Base-by-base conservation (phyloP, 2,113 vertebrate species). In the Typhlomys cinereus region DNA sequence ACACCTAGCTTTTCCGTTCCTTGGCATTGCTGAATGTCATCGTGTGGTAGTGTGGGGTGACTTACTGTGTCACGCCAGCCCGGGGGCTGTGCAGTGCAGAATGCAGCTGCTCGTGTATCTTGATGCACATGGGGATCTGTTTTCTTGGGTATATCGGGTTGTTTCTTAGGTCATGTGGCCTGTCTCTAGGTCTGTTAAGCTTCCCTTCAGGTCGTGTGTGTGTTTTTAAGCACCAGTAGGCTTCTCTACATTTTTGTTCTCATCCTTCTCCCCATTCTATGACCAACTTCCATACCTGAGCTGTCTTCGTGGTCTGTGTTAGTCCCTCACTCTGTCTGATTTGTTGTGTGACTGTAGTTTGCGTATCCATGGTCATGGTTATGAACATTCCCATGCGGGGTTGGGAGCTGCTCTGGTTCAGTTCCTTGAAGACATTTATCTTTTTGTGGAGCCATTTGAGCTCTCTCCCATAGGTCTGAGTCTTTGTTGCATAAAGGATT, bases 351-450 rank as follows among this genome's bases (percentile, higher is more conserved):
- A 9, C 20, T 50, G 14, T 46, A 15, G 21, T 34, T 62, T 84
- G 29, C 27, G 0, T 46, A 9, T 87, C 36, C 52, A 20, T 6
- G 1, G 44, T 2, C 36, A 54, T 25, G 39, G 15, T 50, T 20
- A 41, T 50, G 44, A 50, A 44, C 8, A 50, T 50, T n/a, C 41
- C 46, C 48, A 18, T 76, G 57, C 18, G 23, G 54, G n/a, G 13
- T 17, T 34, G 54, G 59, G 14, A 4, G 1, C 8, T 21, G 10
- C 8, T 10, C 29, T 48, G 20, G 4, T 39, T 70, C 27, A 4
- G 75, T 46, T 73, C 5, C 5, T n/a, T 48, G 17, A 39, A 20
- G 7, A 9, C 10, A 6, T 20, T 21, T 1, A 3, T 1, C 0
- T 59, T 7, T 4, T 18, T 5, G 48, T 18, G 3, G 64, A 90